A percentile compares a stretch with the other conserved stretches of the same genome.
phyloP scores from a whole-genome alignment of 2,888 invertebrate species.

The Nesidiocoris tenuis region DNA sequence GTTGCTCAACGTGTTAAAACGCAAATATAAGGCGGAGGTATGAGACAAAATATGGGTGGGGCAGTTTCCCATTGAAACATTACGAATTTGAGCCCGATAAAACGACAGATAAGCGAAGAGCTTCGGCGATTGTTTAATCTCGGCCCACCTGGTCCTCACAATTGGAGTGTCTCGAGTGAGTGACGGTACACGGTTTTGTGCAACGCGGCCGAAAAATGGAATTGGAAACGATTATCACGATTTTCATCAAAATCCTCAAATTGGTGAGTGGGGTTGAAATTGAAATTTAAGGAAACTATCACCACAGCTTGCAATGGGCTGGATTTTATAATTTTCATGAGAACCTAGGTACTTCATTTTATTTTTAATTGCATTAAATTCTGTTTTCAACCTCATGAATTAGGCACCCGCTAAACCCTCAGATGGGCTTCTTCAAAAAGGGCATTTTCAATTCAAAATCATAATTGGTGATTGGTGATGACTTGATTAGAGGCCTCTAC shows the following conservation, averaged over 20 bases:
- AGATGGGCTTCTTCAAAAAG: no score
- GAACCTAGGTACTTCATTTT: no score
- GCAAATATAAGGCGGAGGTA: neutral
- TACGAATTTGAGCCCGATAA: conserved; percentile 6
- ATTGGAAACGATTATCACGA: conserved; percentile 75
- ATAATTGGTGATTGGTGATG: no score
- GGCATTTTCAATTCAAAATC: no score
- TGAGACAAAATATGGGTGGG: conserved; percentile 13
- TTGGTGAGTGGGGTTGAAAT: conserved; percentile 59
- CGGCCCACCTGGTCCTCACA: conserved; percentile 12
- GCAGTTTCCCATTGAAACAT: conserved; percentile 7
- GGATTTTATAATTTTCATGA: no score
- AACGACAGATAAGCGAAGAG: conserved; percentile 13
- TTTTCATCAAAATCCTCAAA: conserved; percentile 78
- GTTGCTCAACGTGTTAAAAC: neutral
- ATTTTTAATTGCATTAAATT: no score
- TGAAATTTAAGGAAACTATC: no score
- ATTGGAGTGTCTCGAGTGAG: neutral
- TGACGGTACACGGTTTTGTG: no score
- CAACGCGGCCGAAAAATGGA: conserved; percentile 38
- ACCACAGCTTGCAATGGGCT: no score
- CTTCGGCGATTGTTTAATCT: conserved; percentile 12
- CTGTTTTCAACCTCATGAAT: no score
- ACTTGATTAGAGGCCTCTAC: no score
- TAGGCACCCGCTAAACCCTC: no score